Base-by-base conservation (phyloP, 2,113 vertebrate genomes). In the Astur gentilis region DNA sequence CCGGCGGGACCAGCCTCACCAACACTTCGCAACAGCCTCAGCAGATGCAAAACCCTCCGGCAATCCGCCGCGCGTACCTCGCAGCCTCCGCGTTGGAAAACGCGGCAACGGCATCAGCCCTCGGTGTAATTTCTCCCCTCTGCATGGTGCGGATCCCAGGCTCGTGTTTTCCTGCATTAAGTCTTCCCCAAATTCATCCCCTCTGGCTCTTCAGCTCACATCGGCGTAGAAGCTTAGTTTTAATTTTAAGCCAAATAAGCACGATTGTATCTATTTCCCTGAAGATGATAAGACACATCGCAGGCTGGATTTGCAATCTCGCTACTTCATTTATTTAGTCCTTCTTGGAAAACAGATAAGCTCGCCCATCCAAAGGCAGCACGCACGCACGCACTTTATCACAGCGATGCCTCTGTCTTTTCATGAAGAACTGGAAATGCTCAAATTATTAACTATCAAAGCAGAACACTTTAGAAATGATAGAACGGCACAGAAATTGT, bases 361-460 rank as follows among this genome's bases (percentile, higher is more conserved):
- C 90, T 82, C 44, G 5, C 72, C 90, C 93, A 47, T 96, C 94
- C 83, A n/a, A 89, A 32, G 45, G 90, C 93, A 92, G 91, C 65
- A 19, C 17, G 25, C 78, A 3, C 60, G 5, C 89, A 71, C 93
- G 54, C 57, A 8, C 92, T 95, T 91, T 89, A 95, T 91, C 87
- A 38, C 52, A 80, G 88, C 29, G 8, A 83, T 49, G 79, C 90
- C 83, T 94, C 90, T 83, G 90, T 80, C 91, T 95, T 93, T 92
- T 80, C 91, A 87, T 36, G 91, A 66, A 70, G 81, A 94, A 93
- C 87, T 95, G 96, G 95, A 96, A 97, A 95, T 76, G 95, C 96
- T 97, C 95, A 95, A 94, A 97, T 95, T 96, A 97, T 95, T 76
- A 97, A 97, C 96, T 81, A 96, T 97, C 95, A 96, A 96, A 97